Evolutionary conservation across 1,140 invertebrate genomes (phyloP).

Genomic region (Drosophila biarmipes): DNA sequence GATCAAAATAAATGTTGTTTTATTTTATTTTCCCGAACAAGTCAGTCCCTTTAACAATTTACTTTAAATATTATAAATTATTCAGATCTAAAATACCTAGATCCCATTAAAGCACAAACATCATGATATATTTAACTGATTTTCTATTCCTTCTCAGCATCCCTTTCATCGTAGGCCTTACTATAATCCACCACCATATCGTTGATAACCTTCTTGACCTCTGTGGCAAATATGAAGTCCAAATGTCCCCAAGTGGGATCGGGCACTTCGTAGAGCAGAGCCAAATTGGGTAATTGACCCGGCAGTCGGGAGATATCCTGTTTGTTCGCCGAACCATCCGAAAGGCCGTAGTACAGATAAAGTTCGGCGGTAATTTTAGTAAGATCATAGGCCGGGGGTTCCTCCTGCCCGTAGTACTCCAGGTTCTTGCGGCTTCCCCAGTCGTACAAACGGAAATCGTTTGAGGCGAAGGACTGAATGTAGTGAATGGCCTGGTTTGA

Average conservation of each 20-base stretch:
- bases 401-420: slow-evolving; percentile 79
- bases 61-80: too few relatives aligned
- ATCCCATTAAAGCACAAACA: too few relatives aligned
- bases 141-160: background rate
- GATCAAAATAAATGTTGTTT: background rate
- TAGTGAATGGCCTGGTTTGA: slow-evolving; percentile 85
- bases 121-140: too few relatives aligned
- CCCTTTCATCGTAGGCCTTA: slow-evolving; percentile 31
- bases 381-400: slow-evolving; percentile 86
- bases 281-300: slow-evolving; percentile 80
- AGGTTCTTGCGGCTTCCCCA: slow-evolving; percentile 84
- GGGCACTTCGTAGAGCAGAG: slow-evolving; percentile 82
- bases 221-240: slow-evolving; percentile 86
- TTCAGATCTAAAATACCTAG: too few relatives aligned
- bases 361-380: slow-evolving; percentile 86
- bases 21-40: background rate
- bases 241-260: slow-evolving; percentile 85
- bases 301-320: slow-evolving; percentile 84
- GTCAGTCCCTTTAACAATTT: too few relatives aligned
- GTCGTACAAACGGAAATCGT: slow-evolving; percentile 84
- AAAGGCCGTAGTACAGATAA: slow-evolving; percentile 87
- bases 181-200: slow-evolving; percentile 79
- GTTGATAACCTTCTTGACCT: slow-evolving; percentile 85
- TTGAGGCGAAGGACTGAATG: slow-evolving; percentile 83
- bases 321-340: slow-evolving; percentile 86